Base-by-base conservation (phyloP, 2,888 invertebrate species). In the Lasioglossum lativentre region DNA sequence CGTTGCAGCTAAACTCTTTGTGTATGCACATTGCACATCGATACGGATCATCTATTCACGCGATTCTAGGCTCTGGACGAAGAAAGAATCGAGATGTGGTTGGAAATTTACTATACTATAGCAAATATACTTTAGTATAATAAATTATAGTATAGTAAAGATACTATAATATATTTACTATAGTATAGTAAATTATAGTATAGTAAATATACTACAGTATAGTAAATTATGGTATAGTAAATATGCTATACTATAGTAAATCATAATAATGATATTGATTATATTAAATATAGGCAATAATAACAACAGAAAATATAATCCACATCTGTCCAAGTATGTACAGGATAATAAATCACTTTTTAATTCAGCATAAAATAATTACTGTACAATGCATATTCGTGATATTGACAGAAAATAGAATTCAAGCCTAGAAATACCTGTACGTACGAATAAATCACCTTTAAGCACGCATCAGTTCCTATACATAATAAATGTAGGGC, bases 1-100 rank as follows among this genome's bases (percentile, higher is more conserved):
- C 80, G 82, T 89, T 81, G 73, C 78, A 82, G 85, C 79, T 82
- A 90, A 86, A 81, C 75, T 78, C 63, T 76, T 78, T 85, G 82
- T 87, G 82, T 73, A 73, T 79, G 74, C 79, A 83, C 80, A 82
- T 84, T 79, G 74, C 79, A 83, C 80, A 82, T 84, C 83, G 81
- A 78, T 76, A 80, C 75, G 82, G 73, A 83, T 80, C 75, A 74
- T 73, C 52, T 68, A 56, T 66, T 77, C 30, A 38, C 12, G 70
- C 70, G 40, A 38, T 38, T 38, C 70, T 47, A 52, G 38, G 38
- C 34, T 79, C 42, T 42, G 34, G 16, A 30, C 56, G 16, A 59
- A 38, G 45, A 63, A 71, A 38, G 68, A 56, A 73, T 73, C 47
- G 30, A 34, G 30, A 34, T 14, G 19, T 19, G 0, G 5, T 42